A percentile compares a stretch with the other conserved stretches of the same genome.
Conservation (phyloP, 1,140 invertebrate species). For the Drosophila murphyi region DNA sequence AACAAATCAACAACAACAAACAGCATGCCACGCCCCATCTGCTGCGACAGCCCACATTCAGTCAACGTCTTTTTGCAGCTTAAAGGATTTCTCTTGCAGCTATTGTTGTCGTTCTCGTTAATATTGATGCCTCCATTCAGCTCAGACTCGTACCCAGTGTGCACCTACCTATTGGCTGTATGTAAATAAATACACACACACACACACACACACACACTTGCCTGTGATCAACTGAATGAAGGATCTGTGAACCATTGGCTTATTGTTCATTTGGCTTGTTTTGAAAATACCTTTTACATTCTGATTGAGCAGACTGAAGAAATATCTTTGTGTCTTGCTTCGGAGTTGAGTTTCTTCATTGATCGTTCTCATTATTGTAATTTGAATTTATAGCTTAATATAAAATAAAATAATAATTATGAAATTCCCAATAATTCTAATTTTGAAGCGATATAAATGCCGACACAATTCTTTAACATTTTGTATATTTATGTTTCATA, state of each 20-base stretch:
- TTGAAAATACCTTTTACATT: not conserved
- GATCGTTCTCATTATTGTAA: no score
- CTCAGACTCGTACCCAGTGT: not conserved
- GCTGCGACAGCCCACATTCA: conserved; percentile 44
- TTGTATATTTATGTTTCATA: no score
- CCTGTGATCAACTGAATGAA: not conserved
- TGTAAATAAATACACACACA: not conserved
- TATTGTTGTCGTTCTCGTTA: conserved; percentile 13
- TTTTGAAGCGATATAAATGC: no score
- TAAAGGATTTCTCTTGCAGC: conserved; percentile 54
- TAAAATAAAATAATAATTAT: no score
- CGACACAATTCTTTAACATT: no score
- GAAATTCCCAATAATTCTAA: no score
- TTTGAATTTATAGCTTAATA: no score
- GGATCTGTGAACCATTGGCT: not conserved
- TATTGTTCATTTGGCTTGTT: not conserved
- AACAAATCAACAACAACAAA: conserved; percentile 48
- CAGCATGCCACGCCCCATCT: conserved; percentile 43
- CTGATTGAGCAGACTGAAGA: not conserved
- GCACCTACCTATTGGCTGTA: not conserved
- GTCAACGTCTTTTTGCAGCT: conserved; percentile 35
- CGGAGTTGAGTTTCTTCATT: no score
- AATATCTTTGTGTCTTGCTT: not conserved
- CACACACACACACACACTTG: not conserved
- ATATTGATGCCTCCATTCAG: conserved; percentile 7